phyloP scores from a whole-genome alignment of 2,113 vertebrate species.

The Varanus salvator region DNA sequence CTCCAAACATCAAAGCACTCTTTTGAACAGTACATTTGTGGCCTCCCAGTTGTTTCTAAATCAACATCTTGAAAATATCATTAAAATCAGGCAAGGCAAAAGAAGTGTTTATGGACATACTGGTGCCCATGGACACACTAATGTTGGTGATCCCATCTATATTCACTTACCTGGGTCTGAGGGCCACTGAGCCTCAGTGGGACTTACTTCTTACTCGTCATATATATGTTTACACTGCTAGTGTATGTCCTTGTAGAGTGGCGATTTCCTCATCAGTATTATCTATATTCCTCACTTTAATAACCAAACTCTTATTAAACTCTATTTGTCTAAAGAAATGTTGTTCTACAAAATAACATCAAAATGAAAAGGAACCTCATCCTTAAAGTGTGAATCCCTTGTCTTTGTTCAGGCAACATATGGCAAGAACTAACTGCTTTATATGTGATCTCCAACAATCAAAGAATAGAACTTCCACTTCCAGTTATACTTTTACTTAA shows the following conservation, averaged over 20 bases:
- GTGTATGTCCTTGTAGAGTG: neutral
- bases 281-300: neutral
- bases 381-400: neutral
- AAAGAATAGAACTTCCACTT: neutral
- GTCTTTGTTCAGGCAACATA: neutral
- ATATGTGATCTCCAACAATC: neutral
- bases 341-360: neutral
- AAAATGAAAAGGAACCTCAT: neutral
- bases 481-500: neutral
- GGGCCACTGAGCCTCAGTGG: neutral
- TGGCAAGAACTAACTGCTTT: neutral
- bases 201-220: neutral
- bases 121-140: no score
- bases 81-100: no score
- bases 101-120: no score
- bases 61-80: no score
- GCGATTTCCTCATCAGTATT: neutral
- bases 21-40: no score
- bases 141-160: no score
- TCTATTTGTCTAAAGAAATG: neutral
- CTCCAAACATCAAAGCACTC: no score
- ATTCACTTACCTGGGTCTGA: neutral
- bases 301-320: no score
- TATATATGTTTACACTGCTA: no score
- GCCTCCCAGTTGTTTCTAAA: no score